Base-by-base conservation (phyloP, 2,797 vertebrate species). In the Gila robusta region DNA sequence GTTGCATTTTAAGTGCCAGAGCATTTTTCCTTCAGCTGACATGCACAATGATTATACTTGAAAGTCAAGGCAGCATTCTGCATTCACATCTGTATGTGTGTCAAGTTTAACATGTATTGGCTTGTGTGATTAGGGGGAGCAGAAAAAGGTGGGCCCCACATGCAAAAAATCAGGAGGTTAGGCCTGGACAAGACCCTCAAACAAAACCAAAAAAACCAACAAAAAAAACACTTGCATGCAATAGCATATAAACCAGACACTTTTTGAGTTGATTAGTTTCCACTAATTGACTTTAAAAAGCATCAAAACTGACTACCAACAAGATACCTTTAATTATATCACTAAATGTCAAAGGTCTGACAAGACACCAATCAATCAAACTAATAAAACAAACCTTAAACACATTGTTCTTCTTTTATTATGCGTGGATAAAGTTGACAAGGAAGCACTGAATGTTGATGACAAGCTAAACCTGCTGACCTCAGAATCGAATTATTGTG, bases 71-170 rank as follows among this genome's bases (percentile, higher is more conserved):
- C 79, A 37, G 76, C 76, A 49, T 21, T 41, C 19, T 49, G 59
- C 52, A 71, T 26, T 64, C 37, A 64, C 49, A 85, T 69, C 56
- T 77, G 70, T n/a, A 66, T 87, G 66, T 84, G 23, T 79, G 82
- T 37, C 79, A 49, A 85, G 78, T 79, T 82, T 66, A 54, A 41
- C 69, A 28, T 44, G 28, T 19, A 83, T 79, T 49, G 28, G 44
- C 35, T 47, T 79, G 66, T 80, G 62, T 80, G 21, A 21, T 16
- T 35, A 59, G 64, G 12, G 19, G 17, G 73, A 82, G 35, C 2
- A 16, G 11, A 49, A 56, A 77, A 56, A 67, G 17, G 5, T 28
- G 10, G 39, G 35, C 17, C 17, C 11, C 47, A 41, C 67, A 32
- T 62, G 39, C 52, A 72, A 79, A 17, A 41, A 6, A 70, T 44